phyloP scores from a whole-genome alignment of 2,113 vertebrate species.

The Psammodynastes pulverulentus region DNA sequence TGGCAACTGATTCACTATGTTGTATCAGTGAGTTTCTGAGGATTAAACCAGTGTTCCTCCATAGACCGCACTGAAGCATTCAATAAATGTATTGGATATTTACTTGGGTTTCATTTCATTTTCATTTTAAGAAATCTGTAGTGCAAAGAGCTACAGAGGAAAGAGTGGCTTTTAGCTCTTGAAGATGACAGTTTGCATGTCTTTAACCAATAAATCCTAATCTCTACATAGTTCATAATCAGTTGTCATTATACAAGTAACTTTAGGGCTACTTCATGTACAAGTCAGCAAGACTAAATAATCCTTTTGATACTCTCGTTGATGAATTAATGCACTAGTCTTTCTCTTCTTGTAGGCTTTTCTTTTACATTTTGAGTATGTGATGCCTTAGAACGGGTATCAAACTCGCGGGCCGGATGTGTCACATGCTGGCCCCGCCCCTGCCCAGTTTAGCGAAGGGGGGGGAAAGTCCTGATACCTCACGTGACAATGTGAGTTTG shows the following conservation, averaged over 20 bases:
- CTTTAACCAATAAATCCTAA: background rate
- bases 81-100: constrained; percentile 75
- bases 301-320: background rate
- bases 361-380: background rate
- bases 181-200: background rate
- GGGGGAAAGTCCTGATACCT: too few species aligned
- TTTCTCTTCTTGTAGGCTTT: background rate
- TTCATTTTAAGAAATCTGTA: constrained; percentile 40
- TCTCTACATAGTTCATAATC: constrained; percentile 19
- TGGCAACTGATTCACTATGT: constrained; percentile 41
- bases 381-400: background rate
- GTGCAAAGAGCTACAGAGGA: background rate
- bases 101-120: constrained; percentile 52
- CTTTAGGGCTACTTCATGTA: background rate
- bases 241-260: background rate
- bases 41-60: constrained; percentile 53
- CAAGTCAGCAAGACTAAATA: background rate
- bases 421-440: too few species aligned
- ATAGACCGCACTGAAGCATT: constrained; percentile 64
- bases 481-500: too few species aligned
- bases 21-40: constrained; percentile 44
- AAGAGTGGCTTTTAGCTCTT: background rate
- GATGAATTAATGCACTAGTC: background rate
- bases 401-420: too few species aligned
- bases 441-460: too few species aligned